phyloP scores from a whole-genome alignment of 2,113 vertebrate genomes.

The Fregata magnificens region DNA sequence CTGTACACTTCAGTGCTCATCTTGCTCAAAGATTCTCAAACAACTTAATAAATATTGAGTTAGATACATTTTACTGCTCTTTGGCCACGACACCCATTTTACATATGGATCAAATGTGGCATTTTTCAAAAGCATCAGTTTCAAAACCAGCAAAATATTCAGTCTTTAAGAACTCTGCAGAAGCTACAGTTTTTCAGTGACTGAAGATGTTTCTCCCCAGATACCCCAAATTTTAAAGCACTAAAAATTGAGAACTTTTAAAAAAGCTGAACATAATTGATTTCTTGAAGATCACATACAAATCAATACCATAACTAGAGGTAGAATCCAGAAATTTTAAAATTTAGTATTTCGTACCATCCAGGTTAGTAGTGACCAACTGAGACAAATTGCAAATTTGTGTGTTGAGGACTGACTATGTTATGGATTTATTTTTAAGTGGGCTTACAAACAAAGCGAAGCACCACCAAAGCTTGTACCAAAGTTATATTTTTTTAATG shows the following conservation, averaged over 20 bases:
- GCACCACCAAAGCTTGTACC: background rate
- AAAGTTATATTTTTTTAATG: background rate
- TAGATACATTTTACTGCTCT: background rate
- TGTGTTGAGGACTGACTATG: background rate
- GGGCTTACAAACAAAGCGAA: background rate
- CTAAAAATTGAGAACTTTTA: background rate
- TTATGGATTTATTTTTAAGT: background rate
- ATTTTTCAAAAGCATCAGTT: background rate
- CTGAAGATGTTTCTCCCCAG: background rate
- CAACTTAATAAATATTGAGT: rapidly evolving
- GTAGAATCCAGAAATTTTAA: background rate
- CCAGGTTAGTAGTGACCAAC: background rate
- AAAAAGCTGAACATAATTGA: background rate
- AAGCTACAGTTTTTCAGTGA: background rate
- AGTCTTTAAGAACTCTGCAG: rapidly evolving
- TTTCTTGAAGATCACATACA: background rate
- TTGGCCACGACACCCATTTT: background rate
- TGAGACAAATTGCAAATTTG: background rate
- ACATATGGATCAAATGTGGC: rapidly evolving
- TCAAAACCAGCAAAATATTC: background rate
- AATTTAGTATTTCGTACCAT: background rate
- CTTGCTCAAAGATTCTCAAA: background rate
- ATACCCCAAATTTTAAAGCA: background rate
- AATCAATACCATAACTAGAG: background rate
- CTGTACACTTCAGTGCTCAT: background rate